Base-by-base conservation (phyloP, 1,140 invertebrate genomes). In the Acromyrmex echinatior region DNA sequence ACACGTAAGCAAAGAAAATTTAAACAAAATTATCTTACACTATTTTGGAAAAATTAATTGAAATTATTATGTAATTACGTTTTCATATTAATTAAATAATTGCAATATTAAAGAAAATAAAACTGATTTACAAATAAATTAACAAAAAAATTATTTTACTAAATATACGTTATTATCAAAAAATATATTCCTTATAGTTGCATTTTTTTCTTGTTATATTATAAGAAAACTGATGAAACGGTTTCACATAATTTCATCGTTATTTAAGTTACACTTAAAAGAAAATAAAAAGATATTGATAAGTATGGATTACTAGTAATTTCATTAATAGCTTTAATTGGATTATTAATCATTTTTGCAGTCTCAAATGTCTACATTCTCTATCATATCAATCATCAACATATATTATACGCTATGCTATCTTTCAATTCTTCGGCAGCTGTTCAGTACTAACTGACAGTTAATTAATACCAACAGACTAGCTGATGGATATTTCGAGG, bases 401-500 rank as follows among this genome's bases (percentile, higher is more conserved):
- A 14, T 25, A 31, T 73, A 68, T 82, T 82, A 71, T 66, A 28
- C 18, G 66, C 28, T 82, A 31, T 82, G 79, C 35, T 82, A 82
- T 45, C 66, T 35, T 71, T 82, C 79, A 82, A 82, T 82, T 82
- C 79, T 82, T 82, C 21, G 68, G 66, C 66, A 73, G 66, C 65
- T 73, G 79, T 58, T 82, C 65, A 39, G 21, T 60, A 60, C 66
- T n/a, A 82, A 63, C 35, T 82, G 66, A 82, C 79, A 82, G 79
- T 82, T 81, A 81, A 81, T 81, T 81, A 81, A 71, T 58, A 81
- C 35, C 65, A 70, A 79, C 62, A 51, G 66, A 81, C 78, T 81
- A 71, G 31, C 31, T 81, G 78, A 81, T 79, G 60, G 76, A 79
- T 81, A 81, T 71, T 81, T 71, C 78, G 65, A 81, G 35, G 21